A percentile compares a stretch with the other conserved stretches of the same genome.
Evolutionary conservation across 2,113 vertebrate genomes (phyloP).

Genomic region (Rhizomys pruinosus): DNA sequence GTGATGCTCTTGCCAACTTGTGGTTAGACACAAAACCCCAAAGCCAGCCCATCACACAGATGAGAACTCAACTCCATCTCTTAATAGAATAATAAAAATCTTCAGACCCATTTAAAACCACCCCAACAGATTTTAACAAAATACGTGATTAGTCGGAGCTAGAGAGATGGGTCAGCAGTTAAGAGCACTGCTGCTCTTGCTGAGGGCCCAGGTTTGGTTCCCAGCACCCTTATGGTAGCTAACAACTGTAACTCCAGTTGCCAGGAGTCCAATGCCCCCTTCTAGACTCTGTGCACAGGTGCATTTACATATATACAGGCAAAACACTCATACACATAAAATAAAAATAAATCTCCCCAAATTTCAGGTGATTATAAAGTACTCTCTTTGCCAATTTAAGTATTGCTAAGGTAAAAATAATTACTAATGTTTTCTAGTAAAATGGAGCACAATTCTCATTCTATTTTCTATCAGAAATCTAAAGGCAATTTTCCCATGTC

Average conservation of each 20-base stretch:
- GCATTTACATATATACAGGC: no score
- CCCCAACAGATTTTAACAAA: not conserved
- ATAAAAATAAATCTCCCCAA: no score
- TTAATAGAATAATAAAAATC: slow-evolving; percentile 24
- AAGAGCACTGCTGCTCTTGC: no score
- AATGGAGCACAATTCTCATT: not conserved
- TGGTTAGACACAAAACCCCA: not conserved
- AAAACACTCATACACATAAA: no score
- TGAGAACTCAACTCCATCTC: not conserved
- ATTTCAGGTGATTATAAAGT: not conserved
- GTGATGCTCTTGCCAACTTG: not conserved
- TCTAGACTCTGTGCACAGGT: no score
- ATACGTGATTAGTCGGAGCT: not conserved
- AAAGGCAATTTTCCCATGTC: not conserved
- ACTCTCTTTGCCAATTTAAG: not conserved
- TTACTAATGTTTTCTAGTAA: slow-evolving; percentile 17
- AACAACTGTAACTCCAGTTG: no score
- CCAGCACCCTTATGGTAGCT: no score
- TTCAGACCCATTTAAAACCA: slow-evolving; percentile 19
- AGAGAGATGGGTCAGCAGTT: no score
- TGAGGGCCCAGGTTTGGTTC: no score
- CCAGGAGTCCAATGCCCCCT: no score
- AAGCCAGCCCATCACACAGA: not conserved
- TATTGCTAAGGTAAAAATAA: slow-evolving; percentile 46
- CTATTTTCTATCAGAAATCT: not conserved